phyloP scores from a whole-genome alignment of 2,797 vertebrate species.

The Rhinella marina region DNA sequence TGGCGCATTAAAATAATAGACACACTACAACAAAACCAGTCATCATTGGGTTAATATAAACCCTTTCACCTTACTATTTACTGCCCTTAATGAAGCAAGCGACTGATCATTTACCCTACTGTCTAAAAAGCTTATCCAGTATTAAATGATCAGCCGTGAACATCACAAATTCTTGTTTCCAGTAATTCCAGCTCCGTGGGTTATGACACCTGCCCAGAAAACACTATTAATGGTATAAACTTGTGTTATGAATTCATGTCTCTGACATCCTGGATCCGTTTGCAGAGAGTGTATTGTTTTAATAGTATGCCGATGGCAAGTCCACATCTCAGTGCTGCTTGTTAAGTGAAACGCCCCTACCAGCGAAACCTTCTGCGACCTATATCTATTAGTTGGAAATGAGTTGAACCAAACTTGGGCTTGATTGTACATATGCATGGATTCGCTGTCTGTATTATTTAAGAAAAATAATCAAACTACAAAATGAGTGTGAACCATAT shows the following conservation, averaged over 20 bases:
- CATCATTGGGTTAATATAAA: neutral
- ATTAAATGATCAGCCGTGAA: constrained; percentile 14
- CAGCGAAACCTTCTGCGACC: constrained; percentile 40
- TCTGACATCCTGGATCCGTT: constrained; percentile 13
- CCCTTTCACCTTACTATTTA: neutral
- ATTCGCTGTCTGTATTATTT: constrained; percentile 19
- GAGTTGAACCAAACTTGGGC: constrained; percentile 26
- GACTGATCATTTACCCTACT: constrained; percentile 12
- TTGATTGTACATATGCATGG: constrained; percentile 51
- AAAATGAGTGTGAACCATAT: neutral
- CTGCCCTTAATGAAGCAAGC: neutral
- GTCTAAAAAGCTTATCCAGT: neutral
- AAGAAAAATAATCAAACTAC: constrained; percentile 22
- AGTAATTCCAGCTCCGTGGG: constrained; percentile 18
- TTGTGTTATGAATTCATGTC: constrained; percentile 43
- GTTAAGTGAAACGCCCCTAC: constrained; percentile 23
- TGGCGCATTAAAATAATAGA: neutral
- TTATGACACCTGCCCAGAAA: constrained; percentile 29
- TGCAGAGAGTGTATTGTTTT: constrained; percentile 51
- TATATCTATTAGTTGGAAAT: constrained; percentile 39
- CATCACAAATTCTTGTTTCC: constrained; percentile 1
- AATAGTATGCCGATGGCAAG: constrained; percentile 43
- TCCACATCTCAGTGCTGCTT: constrained; percentile 13
- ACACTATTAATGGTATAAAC: constrained; percentile 29
- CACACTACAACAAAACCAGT: too few species aligned